phyloP scores from a whole-genome alignment of 2,888 invertebrate species.

The Villa cingulata region DNA sequence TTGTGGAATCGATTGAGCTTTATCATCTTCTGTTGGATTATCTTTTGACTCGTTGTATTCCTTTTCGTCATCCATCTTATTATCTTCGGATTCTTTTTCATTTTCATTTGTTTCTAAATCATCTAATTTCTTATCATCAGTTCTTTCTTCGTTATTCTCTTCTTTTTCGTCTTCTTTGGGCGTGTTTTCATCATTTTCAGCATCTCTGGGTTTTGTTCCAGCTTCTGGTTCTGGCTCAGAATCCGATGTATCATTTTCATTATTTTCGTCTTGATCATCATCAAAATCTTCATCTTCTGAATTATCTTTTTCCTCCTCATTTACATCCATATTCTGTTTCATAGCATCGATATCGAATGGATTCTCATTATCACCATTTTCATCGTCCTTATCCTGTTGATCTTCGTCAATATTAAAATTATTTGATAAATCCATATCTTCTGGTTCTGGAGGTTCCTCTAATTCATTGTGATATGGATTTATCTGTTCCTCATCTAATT shows the following conservation, averaged over 20 bases:
- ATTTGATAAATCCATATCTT: slow-evolving; percentile 77
- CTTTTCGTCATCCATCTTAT: slow-evolving; percentile 38
- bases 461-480: slow-evolving; percentile 71
- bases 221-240: slow-evolving; percentile 24
- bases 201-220: slow-evolving; percentile 34
- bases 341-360: slow-evolving; percentile 75
- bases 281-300: slow-evolving; percentile 33
- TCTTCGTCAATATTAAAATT: slow-evolving; percentile 68
- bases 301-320: slow-evolving; percentile 28
- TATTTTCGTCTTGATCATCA: slow-evolving; percentile 38
- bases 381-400: slow-evolving; percentile 39
- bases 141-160: slow-evolving; percentile 42
- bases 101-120: slow-evolving; percentile 19
- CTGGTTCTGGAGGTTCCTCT: slow-evolving; percentile 64
- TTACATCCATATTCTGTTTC: slow-evolving; percentile 42
- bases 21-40: slow-evolving; percentile 31
- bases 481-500: slow-evolving; percentile 63
- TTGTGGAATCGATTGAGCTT: slow-evolving; percentile 27
- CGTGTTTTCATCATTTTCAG: slow-evolving; percentile 24
- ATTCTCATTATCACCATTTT: slow-evolving; percentile 54
- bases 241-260: slow-evolving; percentile 42
- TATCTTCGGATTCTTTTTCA: slow-evolving; percentile 38
- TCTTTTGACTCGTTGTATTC: slow-evolving; percentile 31
- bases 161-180: slow-evolving; percentile 44
- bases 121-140: slow-evolving; percentile 35